phyloP scores from a whole-genome alignment of 1,140 invertebrate genomes.

The Chrysoperla carnea region DNA sequence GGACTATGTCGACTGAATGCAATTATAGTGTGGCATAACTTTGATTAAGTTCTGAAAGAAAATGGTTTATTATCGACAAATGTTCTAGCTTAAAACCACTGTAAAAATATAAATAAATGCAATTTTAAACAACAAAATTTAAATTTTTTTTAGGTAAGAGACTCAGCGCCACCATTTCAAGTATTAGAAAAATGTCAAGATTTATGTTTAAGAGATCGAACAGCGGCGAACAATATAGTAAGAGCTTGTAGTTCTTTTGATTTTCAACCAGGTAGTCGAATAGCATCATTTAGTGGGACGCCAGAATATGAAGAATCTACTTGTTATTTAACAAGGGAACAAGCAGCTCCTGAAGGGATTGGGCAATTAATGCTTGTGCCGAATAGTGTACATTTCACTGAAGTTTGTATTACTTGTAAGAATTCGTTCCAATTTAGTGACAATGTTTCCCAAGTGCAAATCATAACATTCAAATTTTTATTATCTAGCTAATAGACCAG shows the following conservation, averaged over 20 bases:
- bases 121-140: too few species aligned
- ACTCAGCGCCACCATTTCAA: slow-evolving; percentile 63
- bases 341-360: slow-evolving; percentile 67
- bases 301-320: slow-evolving; percentile 78
- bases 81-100: too few species aligned
- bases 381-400: slow-evolving; percentile 74
- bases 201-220: slow-evolving; percentile 64
- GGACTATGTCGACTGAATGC: background rate
- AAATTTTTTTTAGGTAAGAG: slow-evolving; percentile 36
- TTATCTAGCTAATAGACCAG: slow-evolving; percentile 56
- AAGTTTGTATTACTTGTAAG: slow-evolving; percentile 79
- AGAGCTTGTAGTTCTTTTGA: slow-evolving; percentile 72
- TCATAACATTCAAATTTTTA: slow-evolving; percentile 6
- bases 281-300: slow-evolving; percentile 59
- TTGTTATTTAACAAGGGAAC: slow-evolving; percentile 73
- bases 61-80: too few species aligned
- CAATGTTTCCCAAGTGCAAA: background rate
- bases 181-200: slow-evolving; percentile 74
- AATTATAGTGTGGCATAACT: background rate
- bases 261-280: slow-evolving; percentile 71
- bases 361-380: slow-evolving; percentile 69
- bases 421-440: slow-evolving; percentile 9
- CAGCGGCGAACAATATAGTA: slow-evolving; percentile 58
- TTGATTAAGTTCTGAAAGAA: background rate
- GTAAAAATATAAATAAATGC: too few species aligned